Conservation (phyloP, 2,888 invertebrate genomes). For the Euproctis similis region DNA sequence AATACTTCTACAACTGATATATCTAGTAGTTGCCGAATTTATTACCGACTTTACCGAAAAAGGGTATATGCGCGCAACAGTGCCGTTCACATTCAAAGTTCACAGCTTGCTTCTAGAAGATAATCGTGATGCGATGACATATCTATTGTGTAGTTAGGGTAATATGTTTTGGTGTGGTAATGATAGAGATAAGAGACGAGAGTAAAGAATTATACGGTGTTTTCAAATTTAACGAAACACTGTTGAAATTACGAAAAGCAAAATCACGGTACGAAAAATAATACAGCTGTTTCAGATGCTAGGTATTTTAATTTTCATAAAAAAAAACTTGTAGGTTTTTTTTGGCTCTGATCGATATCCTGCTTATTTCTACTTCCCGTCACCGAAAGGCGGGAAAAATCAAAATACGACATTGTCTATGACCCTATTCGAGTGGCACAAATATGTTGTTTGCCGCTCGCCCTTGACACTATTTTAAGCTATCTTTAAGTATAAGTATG, state of each 20-base stretch:
- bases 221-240: too few species aligned
- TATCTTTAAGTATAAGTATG: constrained; percentile 67
- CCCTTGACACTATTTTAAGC: constrained; percentile 61
- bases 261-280: too few species aligned
- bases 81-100: too few species aligned
- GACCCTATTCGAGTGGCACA: constrained; percentile 9
- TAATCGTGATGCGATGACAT: constrained; percentile 71
- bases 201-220: too few species aligned
- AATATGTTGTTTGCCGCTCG: constrained; percentile 34
- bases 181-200: constrained; percentile 31
- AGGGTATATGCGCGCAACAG: too few species aligned
- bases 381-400: constrained; percentile 14
- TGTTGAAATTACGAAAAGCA: too few species aligned
- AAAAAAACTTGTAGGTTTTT: constrained; percentile 14
- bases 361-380: constrained; percentile 22
- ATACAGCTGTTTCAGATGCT: too few species aligned
- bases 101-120: constrained; percentile 62
- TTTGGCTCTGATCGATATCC: constrained; percentile 10
- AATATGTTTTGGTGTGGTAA: constrained; percentile 59
- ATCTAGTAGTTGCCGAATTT: too few species aligned
- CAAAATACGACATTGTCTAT: constrained; percentile 10
- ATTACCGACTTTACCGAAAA: too few species aligned
- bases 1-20: too few species aligned
- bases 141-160: constrained; percentile 70
- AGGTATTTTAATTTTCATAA: too few species aligned